These are phyloP conservation scores for Holocentrus rufus DNA, from an alignment of 2,797 vertebrate species.

Conservation along the genomic window DNA sequence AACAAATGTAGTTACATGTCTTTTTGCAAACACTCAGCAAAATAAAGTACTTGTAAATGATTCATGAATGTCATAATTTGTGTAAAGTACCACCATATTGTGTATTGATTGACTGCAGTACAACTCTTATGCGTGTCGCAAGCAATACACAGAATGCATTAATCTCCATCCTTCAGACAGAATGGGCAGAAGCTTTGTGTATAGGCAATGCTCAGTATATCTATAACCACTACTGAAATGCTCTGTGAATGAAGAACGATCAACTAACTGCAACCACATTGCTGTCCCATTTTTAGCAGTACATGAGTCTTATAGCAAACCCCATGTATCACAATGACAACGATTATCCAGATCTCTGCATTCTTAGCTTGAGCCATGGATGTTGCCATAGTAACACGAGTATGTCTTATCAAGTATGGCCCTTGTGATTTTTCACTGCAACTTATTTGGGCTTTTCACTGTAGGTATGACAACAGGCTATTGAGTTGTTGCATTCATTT, in stretches of 20 bases:
- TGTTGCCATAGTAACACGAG: slow-evolving; percentile 89
- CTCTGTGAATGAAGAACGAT: slow-evolving; percentile 63
- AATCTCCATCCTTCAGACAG: background rate
- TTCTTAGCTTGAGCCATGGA: slow-evolving; percentile 86
- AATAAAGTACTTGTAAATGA: background rate
- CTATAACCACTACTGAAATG: slow-evolving; percentile 22
- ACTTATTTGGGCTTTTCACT: slow-evolving; percentile 87
- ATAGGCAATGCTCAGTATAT: slow-evolving; percentile 25
- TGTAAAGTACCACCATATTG: slow-evolving; percentile 4
- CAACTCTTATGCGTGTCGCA: slow-evolving; percentile 6
- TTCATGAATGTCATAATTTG: background rate
- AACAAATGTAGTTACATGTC: background rate
- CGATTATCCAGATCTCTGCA: slow-evolving; percentile 83
- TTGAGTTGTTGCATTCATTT: slow-evolving; percentile 85
- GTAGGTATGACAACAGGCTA: slow-evolving; percentile 88
- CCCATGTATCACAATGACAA: slow-evolving; percentile 79
- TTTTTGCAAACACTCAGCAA: background rate
- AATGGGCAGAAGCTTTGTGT: slow-evolving; percentile 36
- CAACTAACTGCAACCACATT: slow-evolving; percentile 44
- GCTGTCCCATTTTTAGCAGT: slow-evolving; percentile 62
- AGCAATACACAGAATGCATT: background rate
- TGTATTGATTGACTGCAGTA: background rate
- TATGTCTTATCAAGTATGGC: slow-evolving; percentile 88
- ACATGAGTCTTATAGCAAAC: slow-evolving; percentile 70
- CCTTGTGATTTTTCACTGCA: slow-evolving; percentile 85